phyloP scores from a whole-genome alignment of 2,888 invertebrate genomes.

The Cheilosia vulpina region DNA sequence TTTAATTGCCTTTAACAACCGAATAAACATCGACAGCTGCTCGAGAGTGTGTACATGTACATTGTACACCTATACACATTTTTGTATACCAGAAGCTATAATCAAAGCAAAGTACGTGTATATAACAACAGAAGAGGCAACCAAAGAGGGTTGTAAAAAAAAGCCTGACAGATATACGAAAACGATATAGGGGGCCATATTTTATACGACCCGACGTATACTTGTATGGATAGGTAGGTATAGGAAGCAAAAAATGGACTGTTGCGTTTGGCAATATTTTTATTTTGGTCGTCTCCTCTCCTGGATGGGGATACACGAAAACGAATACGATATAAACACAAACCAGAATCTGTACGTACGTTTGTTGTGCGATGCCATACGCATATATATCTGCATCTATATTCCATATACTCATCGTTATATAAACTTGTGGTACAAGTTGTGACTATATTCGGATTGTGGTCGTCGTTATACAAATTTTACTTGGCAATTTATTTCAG shows the following conservation, averaged over 20 bases:
- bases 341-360: constrained; percentile 32
- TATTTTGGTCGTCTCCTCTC: constrained; percentile 52
- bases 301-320: constrained; percentile 23
- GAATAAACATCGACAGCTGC: constrained; percentile 66
- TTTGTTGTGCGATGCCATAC: neutral
- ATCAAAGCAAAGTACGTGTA: constrained; percentile 19
- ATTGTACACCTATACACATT: too few species aligned
- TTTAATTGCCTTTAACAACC: constrained; percentile 42
- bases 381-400: neutral
- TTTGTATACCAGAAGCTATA: constrained; percentile 1
- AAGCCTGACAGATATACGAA: constrained; percentile 27
- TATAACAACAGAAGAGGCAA: constrained; percentile 36
- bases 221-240: constrained; percentile 2
- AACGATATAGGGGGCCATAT: constrained; percentile 15
- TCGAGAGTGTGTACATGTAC: neutral
- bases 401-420: constrained; percentile 12
- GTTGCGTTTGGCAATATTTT: constrained; percentile 69
- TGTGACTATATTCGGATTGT: constrained; percentile 58
- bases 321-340: constrained; percentile 24
- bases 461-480: constrained; percentile 40
- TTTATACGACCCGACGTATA: neutral
- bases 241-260: constrained; percentile 46
- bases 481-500: constrained; percentile 47
- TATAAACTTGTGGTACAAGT: constrained; percentile 15
- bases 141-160: constrained; percentile 55